phyloP scores from a whole-genome alignment of 2,888 invertebrate genomes.

The Heliothis peltigera region DNA sequence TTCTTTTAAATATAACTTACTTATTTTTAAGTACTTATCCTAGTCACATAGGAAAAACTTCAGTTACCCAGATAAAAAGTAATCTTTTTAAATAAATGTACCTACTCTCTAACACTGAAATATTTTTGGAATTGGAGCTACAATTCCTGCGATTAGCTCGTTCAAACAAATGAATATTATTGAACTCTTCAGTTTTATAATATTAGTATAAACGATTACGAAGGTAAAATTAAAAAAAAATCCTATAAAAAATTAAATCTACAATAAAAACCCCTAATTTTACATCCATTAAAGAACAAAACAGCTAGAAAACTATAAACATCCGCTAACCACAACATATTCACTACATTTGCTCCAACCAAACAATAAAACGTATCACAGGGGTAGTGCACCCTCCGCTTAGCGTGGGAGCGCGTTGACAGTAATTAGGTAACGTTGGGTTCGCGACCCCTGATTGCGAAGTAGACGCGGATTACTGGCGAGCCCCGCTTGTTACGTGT shows the following conservation, averaged over 20 bases:
- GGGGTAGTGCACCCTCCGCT: conserved; percentile 57
- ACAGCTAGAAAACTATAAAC: conserved; percentile 51
- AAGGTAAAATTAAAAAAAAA: neutral
- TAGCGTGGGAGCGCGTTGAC: conserved; percentile 81
- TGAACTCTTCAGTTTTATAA: no score
- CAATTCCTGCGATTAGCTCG: no score
- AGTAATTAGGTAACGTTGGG: conserved; percentile 80
- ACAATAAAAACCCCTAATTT: conserved; percentile 5
- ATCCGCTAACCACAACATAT: conserved; percentile 69
- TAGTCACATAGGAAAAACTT: no score
- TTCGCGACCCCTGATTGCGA: conserved; percentile 61
- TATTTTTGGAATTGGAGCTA: no score
- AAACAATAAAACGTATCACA: conserved; percentile 72
- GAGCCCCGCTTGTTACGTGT: conserved; percentile 58
- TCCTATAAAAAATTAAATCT: neutral
- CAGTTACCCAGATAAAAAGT: no score
- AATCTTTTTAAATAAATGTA: no score
- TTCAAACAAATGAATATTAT: no score
- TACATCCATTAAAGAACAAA: conserved; percentile 15
- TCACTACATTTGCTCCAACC: conserved; percentile 71
- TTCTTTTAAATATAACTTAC: no score
- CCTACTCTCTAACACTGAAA: no score
- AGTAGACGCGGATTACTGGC: conserved; percentile 52
- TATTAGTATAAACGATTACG: no score
- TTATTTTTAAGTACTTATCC: no score